These are phyloP conservation scores for Ridgeia piscesae DNA, from an alignment of 1,140 invertebrate species.

Conservation along the genomic window DNA sequence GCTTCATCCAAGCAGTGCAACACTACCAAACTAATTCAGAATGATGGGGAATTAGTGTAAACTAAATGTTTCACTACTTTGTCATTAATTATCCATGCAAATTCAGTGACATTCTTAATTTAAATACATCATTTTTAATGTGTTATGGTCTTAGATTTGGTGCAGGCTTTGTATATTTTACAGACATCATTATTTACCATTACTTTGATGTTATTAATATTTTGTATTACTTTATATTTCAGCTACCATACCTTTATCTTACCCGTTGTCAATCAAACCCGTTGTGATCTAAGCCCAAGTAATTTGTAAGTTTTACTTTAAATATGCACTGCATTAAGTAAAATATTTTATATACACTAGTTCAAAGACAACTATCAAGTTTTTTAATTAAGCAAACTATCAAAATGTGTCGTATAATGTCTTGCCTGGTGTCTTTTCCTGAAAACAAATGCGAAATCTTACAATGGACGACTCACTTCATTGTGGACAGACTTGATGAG, in stretches of 20 bases:
- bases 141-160: no score
- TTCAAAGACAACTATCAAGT: not conserved
- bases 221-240: no score
- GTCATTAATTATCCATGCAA: no score
- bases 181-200: not conserved
- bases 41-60: no score
- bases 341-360: no score
- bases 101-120: no score
- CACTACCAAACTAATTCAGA: no score
- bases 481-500: not conserved
- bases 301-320: not conserved
- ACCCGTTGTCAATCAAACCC: not conserved
- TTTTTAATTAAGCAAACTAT: no score
- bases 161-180: not conserved
- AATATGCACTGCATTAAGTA: not conserved
- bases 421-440: not conserved
- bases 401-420: not conserved
- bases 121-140: no score
- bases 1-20: no score
- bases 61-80: no score
- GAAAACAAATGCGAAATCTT: not conserved
- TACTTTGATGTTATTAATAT: no score
- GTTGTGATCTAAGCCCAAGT: not conserved
- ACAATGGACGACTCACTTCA: not conserved
- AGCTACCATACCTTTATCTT: not conserved